Conservation (phyloP, 2,113 vertebrate genomes). For the Zootoca vivipara region DNA sequence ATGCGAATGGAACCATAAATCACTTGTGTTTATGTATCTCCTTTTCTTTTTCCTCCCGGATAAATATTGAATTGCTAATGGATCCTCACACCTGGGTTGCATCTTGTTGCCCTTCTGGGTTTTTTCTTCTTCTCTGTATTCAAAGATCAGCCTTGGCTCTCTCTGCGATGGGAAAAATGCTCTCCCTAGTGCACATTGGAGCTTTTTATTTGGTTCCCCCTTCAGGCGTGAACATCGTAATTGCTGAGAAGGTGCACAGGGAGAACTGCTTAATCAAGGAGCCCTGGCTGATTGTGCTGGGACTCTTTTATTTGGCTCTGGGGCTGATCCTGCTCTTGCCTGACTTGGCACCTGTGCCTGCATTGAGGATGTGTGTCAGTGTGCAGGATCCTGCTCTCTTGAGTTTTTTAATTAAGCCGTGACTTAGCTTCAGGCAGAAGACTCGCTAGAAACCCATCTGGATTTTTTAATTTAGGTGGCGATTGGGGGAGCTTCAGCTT, state of each 20-base stretch:
- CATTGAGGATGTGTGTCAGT: background rate
- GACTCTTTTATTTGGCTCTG: background rate
- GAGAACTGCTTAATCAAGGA: background rate
- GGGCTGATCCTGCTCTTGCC: background rate
- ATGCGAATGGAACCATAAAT: too few relatives aligned
- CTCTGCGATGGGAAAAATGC: background rate
- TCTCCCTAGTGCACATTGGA: background rate
- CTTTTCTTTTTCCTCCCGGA: background rate
- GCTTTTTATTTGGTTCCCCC: background rate
- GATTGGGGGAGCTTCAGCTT: background rate
- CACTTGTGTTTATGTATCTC: too few relatives aligned
- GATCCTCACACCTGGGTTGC: background rate
- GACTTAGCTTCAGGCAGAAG: background rate
- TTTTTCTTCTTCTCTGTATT: background rate
- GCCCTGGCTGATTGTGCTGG: background rate
- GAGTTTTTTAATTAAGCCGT: background rate
- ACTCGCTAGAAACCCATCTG: background rate
- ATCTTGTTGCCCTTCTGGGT: background rate
- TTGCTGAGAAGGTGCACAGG: background rate
- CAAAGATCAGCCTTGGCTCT: background rate
- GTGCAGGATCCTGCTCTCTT: background rate
- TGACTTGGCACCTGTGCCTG: accelerated
- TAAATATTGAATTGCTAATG: too few relatives aligned
- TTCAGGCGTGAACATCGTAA: background rate
- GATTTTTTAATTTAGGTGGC: background rate